Base-by-base conservation (phyloP, 2,113 vertebrate species). In the Excalfactoria chinensis region DNA sequence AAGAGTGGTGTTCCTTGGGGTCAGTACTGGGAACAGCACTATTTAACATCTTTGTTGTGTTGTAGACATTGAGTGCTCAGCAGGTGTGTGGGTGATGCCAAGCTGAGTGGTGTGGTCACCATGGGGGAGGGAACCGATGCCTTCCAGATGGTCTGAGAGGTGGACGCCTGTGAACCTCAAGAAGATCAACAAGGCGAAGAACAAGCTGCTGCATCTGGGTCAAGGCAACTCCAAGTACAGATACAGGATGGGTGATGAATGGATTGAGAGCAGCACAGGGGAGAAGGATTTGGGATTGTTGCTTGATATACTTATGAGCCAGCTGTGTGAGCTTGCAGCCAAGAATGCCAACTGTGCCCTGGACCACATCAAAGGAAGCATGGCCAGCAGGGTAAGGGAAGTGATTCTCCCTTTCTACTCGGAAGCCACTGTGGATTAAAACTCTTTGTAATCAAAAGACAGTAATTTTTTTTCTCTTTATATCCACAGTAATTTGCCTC, bases 401-500 rank as follows among this genome's bases (percentile, higher is more conserved):
- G 20, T 22, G 32, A 58, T 58, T 58, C 32, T 58, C 56, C 32
- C 56, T 22, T 20, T 34, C 56, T 58, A 22, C 56, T 34, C 56
- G 34, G 55, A 58, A 79, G 68, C 22, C 84, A 67, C 56, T 32
- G 46, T 32, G 68, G 74, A 92, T 89, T 93, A 85, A 51, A 90
- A 58, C 44, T 81, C 73, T 23, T 53, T 76, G 84, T 84, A 93
- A 92, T 0, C 2, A 79, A 53, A 75, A 9, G 44, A 84, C 13
- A 13, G 56, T 48, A 8, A 2, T 7, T 41, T 62, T 71, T 40
- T 7, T 8, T 1, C n/a, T 77, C 22, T 60, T 90, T 64, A 26
- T 18, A 72, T 41, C 16, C 43, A 84, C 58, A 86, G 73, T 35
- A 88, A 90, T 92, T 94, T 95, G 41, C 64, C 22, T 93, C 44